Evolutionary conservation across 2,113 vertebrate species (phyloP).

Genomic region (Trogon surrucura): DNA sequence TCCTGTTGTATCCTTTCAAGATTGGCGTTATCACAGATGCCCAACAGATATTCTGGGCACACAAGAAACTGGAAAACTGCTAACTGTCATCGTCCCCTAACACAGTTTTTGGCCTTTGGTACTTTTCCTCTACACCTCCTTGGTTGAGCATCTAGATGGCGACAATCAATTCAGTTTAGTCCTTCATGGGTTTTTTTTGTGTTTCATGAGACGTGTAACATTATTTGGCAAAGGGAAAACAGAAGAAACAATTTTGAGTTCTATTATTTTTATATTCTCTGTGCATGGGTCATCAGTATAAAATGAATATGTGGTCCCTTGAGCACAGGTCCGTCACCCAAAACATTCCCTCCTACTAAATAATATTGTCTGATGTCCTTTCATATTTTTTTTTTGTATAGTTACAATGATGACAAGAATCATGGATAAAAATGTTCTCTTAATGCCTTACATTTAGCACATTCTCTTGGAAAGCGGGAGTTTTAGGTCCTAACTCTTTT

Average conservation of each 20-base stretch:
- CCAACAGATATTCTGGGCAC: background rate
- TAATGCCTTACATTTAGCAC: background rate
- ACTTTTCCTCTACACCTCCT: background rate
- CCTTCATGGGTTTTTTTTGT: background rate
- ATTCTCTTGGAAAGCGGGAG: background rate
- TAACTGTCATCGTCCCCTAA: background rate
- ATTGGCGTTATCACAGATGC: background rate
- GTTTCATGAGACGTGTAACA: background rate
- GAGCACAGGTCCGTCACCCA: background rate
- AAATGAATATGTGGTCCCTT: background rate
- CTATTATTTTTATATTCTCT: background rate
- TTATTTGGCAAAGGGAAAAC: background rate
- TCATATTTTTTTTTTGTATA: background rate
- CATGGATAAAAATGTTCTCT: background rate
- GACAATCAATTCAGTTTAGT: background rate
- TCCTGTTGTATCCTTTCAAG: background rate
- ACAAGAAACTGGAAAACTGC: background rate
- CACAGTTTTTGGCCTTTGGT: background rate
- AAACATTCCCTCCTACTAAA: background rate
- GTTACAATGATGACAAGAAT: background rate
- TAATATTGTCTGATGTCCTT: background rate
- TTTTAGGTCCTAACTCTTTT: background rate
- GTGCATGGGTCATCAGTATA: background rate
- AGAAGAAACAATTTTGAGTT: background rate
- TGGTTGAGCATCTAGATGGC: background rate